A percentile compares a stretch with the other conserved stretches of the same genome.
Conservation (phyloP, 53 echinoderm and acorn worm species). For the Temnopleurus reevesii region DNA sequence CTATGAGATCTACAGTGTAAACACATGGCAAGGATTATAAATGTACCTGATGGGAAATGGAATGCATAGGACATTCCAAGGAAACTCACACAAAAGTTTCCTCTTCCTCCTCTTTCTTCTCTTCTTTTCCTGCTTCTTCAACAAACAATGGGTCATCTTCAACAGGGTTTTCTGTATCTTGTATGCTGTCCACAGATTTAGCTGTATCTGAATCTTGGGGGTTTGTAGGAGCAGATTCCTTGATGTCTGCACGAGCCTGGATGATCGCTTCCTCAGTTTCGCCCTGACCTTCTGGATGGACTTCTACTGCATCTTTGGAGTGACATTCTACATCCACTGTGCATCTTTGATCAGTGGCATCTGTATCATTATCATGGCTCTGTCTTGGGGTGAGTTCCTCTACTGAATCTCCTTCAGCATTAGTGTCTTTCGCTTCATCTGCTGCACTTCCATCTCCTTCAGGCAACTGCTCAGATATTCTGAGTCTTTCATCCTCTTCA, state of each 20-base stretch:
- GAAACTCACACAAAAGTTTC: conserved; percentile 27
- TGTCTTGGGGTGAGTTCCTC: not conserved
- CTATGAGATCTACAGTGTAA: not conserved
- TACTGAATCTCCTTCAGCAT: not conserved
- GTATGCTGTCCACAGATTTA: not conserved
- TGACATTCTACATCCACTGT: not conserved
- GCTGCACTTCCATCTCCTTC: not conserved
- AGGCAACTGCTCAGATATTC: not conserved
- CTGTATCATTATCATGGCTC: not conserved
- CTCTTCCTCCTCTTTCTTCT: not conserved
- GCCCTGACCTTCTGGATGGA: conserved; percentile 2
- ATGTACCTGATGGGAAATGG: not conserved
- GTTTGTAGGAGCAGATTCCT: not conserved
- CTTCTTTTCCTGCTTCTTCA: not conserved
- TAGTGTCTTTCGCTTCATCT: not conserved
- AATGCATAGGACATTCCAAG: not conserved
- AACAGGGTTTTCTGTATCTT: not conserved
- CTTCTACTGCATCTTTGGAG: not conserved
- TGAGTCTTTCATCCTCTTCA: too few relatives aligned
- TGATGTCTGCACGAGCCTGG: not conserved
- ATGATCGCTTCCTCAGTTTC: not conserved
- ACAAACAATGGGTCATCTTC: conserved; percentile 11
- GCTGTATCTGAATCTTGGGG: not conserved
- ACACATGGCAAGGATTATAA: not conserved
- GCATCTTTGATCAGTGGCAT: not conserved